phyloP scores from a whole-genome alignment of 2,797 vertebrate species.

The Momotus momota region DNA sequence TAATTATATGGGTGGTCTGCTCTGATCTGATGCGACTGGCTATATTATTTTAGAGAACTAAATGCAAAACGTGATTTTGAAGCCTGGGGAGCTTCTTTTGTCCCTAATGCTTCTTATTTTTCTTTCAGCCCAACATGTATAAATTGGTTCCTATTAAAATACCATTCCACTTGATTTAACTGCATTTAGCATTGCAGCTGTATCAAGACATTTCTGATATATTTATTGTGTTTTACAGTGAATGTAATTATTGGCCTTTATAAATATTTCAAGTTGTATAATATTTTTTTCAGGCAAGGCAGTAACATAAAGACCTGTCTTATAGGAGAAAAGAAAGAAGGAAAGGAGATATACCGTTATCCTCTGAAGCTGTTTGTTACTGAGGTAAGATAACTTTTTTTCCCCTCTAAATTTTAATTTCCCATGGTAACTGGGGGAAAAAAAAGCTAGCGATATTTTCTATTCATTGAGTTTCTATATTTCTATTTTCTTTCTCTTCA shows the following conservation, averaged over 20 bases:
- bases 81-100: background rate
- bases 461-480: background rate
- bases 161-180: background rate
- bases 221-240: slow-evolving; percentile 34
- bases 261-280: slow-evolving; percentile 9
- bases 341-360: background rate
- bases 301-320: slow-evolving; percentile 33
- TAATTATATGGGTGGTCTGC: background rate
- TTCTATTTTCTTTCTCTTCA: background rate
- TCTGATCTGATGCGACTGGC: background rate
- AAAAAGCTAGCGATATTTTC: background rate
- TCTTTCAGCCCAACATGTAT: background rate
- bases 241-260: background rate
- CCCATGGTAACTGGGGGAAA: background rate
- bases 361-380: slow-evolving; percentile 26
- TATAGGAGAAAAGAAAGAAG: slow-evolving; percentile 48
- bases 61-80: background rate
- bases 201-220: background rate
- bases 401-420: background rate
- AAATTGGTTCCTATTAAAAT: background rate
- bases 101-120: background rate
- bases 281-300: slow-evolving; percentile 53
- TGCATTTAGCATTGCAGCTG: background rate
- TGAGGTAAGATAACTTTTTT: slow-evolving; percentile 63
- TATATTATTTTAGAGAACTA: background rate